These are phyloP conservation scores for Bombycilla garrulus DNA, from an alignment of 2,113 vertebrate genomes.

Conservation along the genomic window DNA sequence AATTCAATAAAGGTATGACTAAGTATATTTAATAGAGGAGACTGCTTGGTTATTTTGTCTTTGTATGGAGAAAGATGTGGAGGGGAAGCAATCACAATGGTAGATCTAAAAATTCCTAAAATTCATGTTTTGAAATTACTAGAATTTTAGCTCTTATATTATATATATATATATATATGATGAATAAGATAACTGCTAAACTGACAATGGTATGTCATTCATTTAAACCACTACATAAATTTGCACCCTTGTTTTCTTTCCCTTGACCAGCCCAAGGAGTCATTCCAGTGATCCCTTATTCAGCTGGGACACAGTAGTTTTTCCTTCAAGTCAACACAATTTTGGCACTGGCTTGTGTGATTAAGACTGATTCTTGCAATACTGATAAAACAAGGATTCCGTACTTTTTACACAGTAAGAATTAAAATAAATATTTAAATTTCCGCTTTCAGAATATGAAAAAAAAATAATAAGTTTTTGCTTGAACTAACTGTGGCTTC, in stretches of 20 bases:
- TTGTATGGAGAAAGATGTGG: neutral
- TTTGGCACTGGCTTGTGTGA: neutral
- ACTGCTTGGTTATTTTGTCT: neutral
- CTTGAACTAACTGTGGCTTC: neutral
- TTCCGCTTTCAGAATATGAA: neutral
- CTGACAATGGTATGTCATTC: neutral
- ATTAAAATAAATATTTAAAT: neutral
- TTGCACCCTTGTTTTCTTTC: neutral
- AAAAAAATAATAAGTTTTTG: neutral
- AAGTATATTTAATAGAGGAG: neutral
- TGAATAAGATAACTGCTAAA: neutral
- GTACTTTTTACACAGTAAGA: neutral
- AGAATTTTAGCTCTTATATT: neutral
- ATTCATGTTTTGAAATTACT: neutral
- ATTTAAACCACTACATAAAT: neutral
- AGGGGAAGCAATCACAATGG: neutral
- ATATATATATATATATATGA: neutral
- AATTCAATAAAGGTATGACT: constrained; percentile 34
- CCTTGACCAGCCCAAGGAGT: neutral
- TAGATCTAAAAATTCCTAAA: neutral
- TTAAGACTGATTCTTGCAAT: neutral
- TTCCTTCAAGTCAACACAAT: neutral
- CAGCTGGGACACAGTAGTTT: neutral
- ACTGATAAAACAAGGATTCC: neutral
- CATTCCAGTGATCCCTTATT: neutral